phyloP scores from a whole-genome alignment of 1,140 invertebrate species.

The Eubasilissa regina region DNA sequence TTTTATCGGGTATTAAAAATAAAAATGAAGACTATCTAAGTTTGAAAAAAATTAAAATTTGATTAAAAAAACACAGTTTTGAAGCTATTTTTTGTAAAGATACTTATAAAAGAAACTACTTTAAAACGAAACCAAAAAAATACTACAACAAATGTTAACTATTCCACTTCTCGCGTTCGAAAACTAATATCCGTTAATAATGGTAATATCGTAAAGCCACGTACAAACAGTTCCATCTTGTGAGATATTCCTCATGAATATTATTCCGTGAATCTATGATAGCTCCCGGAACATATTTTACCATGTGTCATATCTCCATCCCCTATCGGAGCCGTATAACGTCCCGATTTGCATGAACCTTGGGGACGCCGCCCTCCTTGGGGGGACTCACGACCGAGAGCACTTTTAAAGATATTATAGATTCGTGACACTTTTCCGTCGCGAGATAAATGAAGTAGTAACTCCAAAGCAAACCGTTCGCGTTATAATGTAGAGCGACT shows the following conservation, averaged over 20 bases:
- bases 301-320: constrained; percentile 33
- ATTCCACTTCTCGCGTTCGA: not conserved
- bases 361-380: not conserved
- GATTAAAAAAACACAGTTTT: too few species aligned
- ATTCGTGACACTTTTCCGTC: constrained; percentile 38
- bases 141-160: too few species aligned
- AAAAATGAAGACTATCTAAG: too few species aligned
- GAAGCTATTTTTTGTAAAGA: too few species aligned
- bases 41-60: too few species aligned
- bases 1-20: too few species aligned
- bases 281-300: constrained; percentile 41
- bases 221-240: constrained; percentile 33
- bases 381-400: constrained; percentile 23
- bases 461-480: constrained; percentile 14
- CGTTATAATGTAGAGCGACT: constrained; percentile 39
- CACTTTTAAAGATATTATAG: constrained; percentile 49
- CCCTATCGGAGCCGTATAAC: constrained; percentile 23
- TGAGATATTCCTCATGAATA: constrained; percentile 40
- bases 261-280: constrained; percentile 41
- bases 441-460: constrained; percentile 50
- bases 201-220: constrained; percentile 10
- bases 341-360: constrained; percentile 37
- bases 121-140: too few species aligned
- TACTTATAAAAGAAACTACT: too few species aligned
- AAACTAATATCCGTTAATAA: constrained; percentile 21